A percentile compares a stretch with the other conserved stretches of the same genome.
Conservation (phyloP, 64 coral and sea anemone genomes). For the Pachyseris speciosa region DNA sequence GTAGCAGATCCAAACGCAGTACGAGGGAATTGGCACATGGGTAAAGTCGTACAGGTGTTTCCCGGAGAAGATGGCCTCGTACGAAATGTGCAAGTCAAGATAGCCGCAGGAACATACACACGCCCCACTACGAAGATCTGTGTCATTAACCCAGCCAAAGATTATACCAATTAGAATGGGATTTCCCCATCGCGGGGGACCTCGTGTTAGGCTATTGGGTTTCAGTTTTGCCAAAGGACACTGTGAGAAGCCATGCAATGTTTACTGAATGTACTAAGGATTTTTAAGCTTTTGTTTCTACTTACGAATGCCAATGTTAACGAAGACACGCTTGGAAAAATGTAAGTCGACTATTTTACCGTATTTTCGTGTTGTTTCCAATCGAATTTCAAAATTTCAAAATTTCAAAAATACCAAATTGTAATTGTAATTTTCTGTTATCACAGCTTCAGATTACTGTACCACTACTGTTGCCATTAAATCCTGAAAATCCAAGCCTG, state of each 20-base stretch:
- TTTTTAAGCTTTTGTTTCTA: constrained; percentile 1
- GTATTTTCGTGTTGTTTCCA: neutral
- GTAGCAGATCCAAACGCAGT: constrained; percentile 44
- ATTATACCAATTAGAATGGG: constrained; percentile 33
- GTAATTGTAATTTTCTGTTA: constrained; percentile 5
- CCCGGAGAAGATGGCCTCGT: constrained; percentile 30
- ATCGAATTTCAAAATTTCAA: neutral
- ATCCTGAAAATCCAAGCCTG: neutral
- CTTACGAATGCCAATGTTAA: constrained; percentile 7
- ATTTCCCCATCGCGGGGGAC: constrained; percentile 62
- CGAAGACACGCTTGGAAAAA: constrained; percentile 1
- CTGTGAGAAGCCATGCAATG: no score
- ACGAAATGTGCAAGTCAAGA: constrained; percentile 20
- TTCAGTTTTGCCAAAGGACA: neutral
- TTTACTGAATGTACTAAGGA: neutral
- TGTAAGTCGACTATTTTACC: neutral
- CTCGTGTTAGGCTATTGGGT: neutral
- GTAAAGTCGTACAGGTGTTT: constrained; percentile 16
- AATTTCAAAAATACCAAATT: no score
- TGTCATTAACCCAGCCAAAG: constrained; percentile 50
- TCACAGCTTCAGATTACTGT: constrained; percentile 1
- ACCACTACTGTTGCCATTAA: neutral
- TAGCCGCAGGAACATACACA: neutral
- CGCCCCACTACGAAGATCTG: constrained; percentile 56
- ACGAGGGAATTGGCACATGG: constrained; percentile 52